Evolutionary conservation across 30 jellyfish, hydroid and myxozoan species (phyloP).

Genomic region (Phacellophora camtschatica): DNA sequence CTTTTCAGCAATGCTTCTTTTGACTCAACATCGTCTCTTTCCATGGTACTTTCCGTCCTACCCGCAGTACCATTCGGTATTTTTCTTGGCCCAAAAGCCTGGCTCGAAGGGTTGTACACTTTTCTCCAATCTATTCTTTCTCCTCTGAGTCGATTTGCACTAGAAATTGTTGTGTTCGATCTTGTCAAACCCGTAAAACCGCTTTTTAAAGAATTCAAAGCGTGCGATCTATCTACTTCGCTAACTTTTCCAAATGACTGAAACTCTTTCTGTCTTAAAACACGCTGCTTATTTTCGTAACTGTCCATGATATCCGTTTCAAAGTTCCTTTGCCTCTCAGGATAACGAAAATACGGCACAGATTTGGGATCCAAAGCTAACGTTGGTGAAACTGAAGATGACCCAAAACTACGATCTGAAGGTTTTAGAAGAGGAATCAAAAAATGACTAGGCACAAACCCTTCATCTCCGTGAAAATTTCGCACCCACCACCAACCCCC

Average conservation of each 20-base stretch:
- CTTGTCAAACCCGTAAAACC: background rate
- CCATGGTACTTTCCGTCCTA: background rate
- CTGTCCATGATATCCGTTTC: background rate
- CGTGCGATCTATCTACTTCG: background rate
- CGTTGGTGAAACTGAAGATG: background rate
- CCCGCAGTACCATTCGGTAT: slow-evolving; percentile 11
- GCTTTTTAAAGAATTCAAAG: background rate
- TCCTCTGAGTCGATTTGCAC: background rate
- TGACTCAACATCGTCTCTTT: slow-evolving; percentile 26
- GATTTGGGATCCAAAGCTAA: background rate
- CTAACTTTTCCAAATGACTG: background rate
- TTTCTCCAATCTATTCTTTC: slow-evolving; percentile 23
- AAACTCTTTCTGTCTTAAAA: background rate
- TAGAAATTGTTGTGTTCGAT: slow-evolving; percentile 9
- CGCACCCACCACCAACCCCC: slow-evolving; percentile 68
- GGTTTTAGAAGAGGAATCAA: slow-evolving; percentile 33
- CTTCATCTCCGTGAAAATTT: slow-evolving; percentile 39
- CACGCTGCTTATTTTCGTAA: background rate
- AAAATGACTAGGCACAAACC: slow-evolving; percentile 40
- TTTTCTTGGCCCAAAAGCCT: too few relatives aligned
- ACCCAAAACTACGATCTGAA: background rate
- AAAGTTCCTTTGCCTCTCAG: background rate
- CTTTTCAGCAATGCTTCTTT: slow-evolving; percentile 41
- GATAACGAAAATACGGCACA: background rate
- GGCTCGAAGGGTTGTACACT: slow-evolving; percentile 2